phyloP scores from a whole-genome alignment of 2,888 invertebrate genomes.

The Caenorhabditis macrosperma region DNA sequence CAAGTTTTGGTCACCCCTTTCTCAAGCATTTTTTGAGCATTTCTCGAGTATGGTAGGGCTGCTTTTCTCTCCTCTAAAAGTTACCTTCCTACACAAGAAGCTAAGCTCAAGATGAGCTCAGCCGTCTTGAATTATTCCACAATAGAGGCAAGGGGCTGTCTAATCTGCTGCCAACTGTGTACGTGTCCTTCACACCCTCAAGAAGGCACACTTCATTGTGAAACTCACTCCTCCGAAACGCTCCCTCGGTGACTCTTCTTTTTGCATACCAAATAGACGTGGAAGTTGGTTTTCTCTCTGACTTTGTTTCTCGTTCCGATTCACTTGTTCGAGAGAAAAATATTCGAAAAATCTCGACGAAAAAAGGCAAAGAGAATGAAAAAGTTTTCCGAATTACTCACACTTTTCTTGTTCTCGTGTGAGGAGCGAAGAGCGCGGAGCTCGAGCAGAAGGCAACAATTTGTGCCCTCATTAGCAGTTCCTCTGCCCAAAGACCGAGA shows the following conservation, averaged over 20 bases:
- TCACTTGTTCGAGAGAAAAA: no score
- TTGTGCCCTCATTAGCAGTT: slow-evolving; percentile 9
- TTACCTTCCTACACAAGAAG: slow-evolving; percentile 29
- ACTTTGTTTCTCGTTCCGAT: slow-evolving; percentile 15
- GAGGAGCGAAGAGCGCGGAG: no score
- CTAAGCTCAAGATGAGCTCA: slow-evolving; percentile 30
- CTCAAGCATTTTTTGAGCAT: background rate
- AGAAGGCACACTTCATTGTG: slow-evolving; percentile 52
- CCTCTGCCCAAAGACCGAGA: background rate
- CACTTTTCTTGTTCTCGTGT: background rate
- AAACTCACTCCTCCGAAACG: slow-evolving; percentile 5
- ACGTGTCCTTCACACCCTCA: slow-evolving; percentile 38
- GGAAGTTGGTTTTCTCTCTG: slow-evolving; percentile 3
- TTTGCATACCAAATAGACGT: slow-evolving; percentile 31
- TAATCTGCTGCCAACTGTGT: slow-evolving; percentile 50
- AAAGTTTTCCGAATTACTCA: background rate
- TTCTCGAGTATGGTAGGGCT: slow-evolving; percentile 2
- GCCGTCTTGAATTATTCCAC: slow-evolving; percentile 47
- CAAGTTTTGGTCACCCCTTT: background rate
- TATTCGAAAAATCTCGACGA: no score
- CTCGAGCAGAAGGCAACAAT: background rate
- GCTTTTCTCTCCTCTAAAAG: slow-evolving; percentile 8
- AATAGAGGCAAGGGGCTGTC: slow-evolving; percentile 35
- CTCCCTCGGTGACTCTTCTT: slow-evolving; percentile 17
- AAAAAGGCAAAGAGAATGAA: no score